Conservation (phyloP, 2,888 invertebrate species). For the Pogonocherus hispidulus region DNA sequence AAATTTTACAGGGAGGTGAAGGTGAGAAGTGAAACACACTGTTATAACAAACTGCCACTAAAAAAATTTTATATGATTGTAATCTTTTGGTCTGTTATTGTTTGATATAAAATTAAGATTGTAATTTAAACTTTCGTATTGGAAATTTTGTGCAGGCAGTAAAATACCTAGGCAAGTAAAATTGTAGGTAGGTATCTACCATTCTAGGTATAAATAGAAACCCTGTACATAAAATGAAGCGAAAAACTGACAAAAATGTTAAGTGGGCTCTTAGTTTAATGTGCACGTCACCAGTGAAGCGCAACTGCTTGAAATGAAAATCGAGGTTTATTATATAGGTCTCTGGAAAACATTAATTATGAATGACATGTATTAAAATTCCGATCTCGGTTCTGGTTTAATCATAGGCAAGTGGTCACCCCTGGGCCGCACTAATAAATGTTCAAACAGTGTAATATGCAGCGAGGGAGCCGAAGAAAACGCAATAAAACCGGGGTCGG, state of each 20-base stretch:
- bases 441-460: slow-evolving; percentile 64
- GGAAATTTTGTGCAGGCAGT: too few relatives aligned
- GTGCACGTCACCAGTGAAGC: slow-evolving; percentile 36
- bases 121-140: too few relatives aligned
- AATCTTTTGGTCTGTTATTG: too few relatives aligned
- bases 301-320: slow-evolving; percentile 37
- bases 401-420: slow-evolving; percentile 67
- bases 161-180: too few relatives aligned
- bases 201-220: neutral
- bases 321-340: slow-evolving; percentile 40
- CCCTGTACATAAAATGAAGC: slow-evolving; percentile 11
- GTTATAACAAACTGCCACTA: too few relatives aligned
- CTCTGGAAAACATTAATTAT: slow-evolving; percentile 61
- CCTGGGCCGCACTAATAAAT: slow-evolving; percentile 64
- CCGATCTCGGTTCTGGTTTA: slow-evolving; percentile 61
- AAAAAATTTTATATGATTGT: too few relatives aligned
- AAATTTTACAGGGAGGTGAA: too few relatives aligned
- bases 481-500: slow-evolving; percentile 44
- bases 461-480: slow-evolving; percentile 61
- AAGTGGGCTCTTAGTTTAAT: slow-evolving; percentile 32
- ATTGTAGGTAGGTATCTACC: neutral
- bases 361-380: slow-evolving; percentile 67
- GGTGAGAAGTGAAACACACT: too few relatives aligned
- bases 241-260: slow-evolving; percentile 12
- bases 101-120: too few relatives aligned